Evolutionary conservation across 2,113 vertebrate species (phyloP).

Genomic region (Falco punctatus): DNA sequence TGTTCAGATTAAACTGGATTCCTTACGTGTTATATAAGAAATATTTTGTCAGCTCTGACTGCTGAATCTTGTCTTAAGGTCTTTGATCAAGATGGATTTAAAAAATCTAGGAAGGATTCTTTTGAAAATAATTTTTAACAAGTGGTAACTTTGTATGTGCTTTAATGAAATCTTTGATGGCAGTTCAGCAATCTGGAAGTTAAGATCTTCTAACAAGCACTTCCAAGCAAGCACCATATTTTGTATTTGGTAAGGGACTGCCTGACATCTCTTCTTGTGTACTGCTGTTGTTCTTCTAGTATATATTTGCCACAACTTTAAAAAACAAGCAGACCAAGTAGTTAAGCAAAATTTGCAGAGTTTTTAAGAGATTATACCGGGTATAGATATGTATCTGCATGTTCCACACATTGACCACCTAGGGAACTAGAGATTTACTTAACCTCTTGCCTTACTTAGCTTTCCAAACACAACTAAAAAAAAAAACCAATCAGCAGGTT

Average conservation of each 20-base stretch:
- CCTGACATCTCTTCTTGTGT: background rate
- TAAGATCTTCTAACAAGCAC: background rate
- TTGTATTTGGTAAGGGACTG: background rate
- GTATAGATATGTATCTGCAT: background rate
- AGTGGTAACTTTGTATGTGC: background rate
- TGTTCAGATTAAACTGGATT: background rate
- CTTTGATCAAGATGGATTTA: background rate
- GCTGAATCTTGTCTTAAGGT: background rate
- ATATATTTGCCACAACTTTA: background rate
- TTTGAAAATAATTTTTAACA: background rate
- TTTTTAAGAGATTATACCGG: background rate
- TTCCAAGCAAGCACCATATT: background rate
- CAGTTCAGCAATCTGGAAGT: background rate
- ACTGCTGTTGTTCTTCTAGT: background rate
- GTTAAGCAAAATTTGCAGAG: background rate
- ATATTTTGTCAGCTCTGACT: background rate
- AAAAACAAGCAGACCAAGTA: background rate
- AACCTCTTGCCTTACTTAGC: background rate
- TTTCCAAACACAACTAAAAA: conserved; percentile 47
- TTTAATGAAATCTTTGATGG: background rate
- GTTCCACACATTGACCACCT: background rate
- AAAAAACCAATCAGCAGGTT: background rate
- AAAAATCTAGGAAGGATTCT: background rate
- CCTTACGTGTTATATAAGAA: background rate
- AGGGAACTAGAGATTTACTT: background rate